Percentiles rank a stretch among this genome's conserved stretches.
Evolutionary conservation across 2,113 vertebrate species (phyloP).

Genomic region (Peromyscus leucopus): DNA sequence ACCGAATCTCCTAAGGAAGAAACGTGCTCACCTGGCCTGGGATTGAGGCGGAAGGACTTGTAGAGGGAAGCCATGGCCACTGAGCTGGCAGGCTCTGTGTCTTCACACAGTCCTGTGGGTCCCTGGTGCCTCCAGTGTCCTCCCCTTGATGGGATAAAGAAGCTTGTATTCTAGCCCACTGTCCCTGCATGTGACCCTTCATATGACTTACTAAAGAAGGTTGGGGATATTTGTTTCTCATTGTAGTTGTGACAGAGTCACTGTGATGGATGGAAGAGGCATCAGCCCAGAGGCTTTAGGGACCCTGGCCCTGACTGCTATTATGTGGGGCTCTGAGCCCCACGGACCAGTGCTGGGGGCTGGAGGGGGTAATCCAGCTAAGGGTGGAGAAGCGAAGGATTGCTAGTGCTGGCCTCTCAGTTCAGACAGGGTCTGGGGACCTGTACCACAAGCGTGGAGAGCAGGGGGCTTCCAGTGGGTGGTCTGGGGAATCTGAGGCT

Average conservation of each 20-base stretch:
- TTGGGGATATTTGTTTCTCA: conserved; percentile 65
- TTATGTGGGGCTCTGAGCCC: not conserved
- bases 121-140: conserved; percentile 32
- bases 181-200: conserved; percentile 46
- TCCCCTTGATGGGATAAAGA: conserved; percentile 63
- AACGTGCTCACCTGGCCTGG: not conserved
- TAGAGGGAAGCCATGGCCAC: conserved; percentile 23
- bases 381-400: not conserved
- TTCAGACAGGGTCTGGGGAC: not conserved
- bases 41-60: not conserved
- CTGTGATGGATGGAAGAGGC: conserved; percentile 28
- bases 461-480: too few species aligned
- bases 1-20: not conserved
- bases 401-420: not conserved
- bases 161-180: conserved; percentile 61
- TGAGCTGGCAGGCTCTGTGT: conserved; percentile 35
- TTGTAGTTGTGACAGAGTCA: not conserved
- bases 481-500: not conserved
- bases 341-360: not conserved
- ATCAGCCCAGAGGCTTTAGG: conserved; percentile 18
- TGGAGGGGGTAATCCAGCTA: not conserved
- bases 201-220: conserved; percentile 62
- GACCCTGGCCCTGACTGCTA: not conserved
- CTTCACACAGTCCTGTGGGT: not conserved
- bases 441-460: not conserved